Percentiles rank a stretch among this genome's conserved stretches.
Conservation (phyloP, 2,888 invertebrate genomes). For the Andrena chrysosceles region DNA sequence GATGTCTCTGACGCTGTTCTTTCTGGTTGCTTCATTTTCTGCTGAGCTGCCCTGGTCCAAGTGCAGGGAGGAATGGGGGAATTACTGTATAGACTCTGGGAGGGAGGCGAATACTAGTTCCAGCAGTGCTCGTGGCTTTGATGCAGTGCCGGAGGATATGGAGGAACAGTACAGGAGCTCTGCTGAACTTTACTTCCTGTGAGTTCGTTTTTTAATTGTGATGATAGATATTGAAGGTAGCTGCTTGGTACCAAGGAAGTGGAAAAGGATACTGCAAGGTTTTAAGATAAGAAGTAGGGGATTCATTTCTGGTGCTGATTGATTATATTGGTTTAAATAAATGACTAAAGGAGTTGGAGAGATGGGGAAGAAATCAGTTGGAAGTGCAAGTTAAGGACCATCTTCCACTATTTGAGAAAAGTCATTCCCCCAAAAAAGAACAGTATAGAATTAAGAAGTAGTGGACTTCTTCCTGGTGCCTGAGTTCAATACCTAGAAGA, state of each 20-base stretch:
- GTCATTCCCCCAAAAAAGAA: too few relatives aligned
- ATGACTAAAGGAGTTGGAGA: not conserved
- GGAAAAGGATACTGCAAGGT: too few relatives aligned
- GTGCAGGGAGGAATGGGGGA: slow-evolving; percentile 83
- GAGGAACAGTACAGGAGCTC: slow-evolving; percentile 73
- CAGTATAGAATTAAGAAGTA: not conserved
- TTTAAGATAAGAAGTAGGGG: not conserved
- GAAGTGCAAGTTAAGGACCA: too few relatives aligned
- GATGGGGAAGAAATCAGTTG: not conserved
- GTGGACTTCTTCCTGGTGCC: not conserved
- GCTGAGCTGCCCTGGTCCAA: slow-evolving; percentile 85
- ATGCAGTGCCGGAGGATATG: not conserved
- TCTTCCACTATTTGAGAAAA: not conserved
- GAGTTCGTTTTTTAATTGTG: slow-evolving; percentile 50
- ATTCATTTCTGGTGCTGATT: not conserved
- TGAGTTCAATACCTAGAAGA: not conserved
- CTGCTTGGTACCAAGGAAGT: too few relatives aligned
- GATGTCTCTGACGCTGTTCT: slow-evolving; percentile 85
- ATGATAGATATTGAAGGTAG: too few relatives aligned
- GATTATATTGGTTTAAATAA: not conserved
- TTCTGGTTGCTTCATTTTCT: slow-evolving; percentile 85
- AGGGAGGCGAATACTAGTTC: not conserved
- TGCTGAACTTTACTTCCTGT: slow-evolving; percentile 81
- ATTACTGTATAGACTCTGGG: slow-evolving; percentile 76
- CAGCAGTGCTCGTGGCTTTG: not conserved